Evolutionary conservation across 1,140 invertebrate species (phyloP), one percentile per base, ranked within the genome.

Genomic region (Teleogryllus occipitalis): DNA sequence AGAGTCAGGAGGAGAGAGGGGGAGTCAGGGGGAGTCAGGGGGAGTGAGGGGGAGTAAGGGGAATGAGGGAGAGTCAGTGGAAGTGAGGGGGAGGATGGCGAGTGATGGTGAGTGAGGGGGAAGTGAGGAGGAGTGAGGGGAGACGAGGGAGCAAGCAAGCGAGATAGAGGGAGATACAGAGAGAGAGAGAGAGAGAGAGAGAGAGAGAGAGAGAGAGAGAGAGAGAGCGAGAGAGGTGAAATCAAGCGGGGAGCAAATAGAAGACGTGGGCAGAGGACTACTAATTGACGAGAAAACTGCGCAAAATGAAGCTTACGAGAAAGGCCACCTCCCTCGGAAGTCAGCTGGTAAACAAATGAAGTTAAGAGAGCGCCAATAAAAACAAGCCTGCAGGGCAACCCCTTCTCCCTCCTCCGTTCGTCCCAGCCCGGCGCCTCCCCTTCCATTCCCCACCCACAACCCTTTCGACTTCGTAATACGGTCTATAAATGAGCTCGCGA

Each of bases 321-420:
- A 65, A 10, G 54, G 54, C 18, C 54, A 65, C 54, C 54, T 65
- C 54, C 54, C 54, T 65, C 54, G 54, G 54, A 65, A 65, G 54
- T 65, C 54, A 65, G 54, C 54, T 65, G 54, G 54, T 65, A 65
- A 65, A 65, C 54, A 65, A 65, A 65, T 65, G 54, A 65, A 65
- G 54, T 65, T 65, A 65, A 65, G 54, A 65, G 54, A 65, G 54
- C 54, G 54, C 54, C 54, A 65, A 65, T 65, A 65, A 65, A 65
- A 65, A 65, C 54, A 65, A 18, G 54, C 54, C 18, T 65, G 2
- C 54, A 2, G 18, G 18, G 10, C 18, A 10, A 10, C 18, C 2
- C 54, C 18, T 7, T 65, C 18, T 65, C 18, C 54, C 54, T 65
- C 54, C 18, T 10, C 0, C 18, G 18, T 18, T 65, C 54, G 54